Percentiles rank a stretch among this genome's conserved stretches.
Evolutionary conservation across 2,797 vertebrate genomes (phyloP).

Genomic region (Channa striata): DNA sequence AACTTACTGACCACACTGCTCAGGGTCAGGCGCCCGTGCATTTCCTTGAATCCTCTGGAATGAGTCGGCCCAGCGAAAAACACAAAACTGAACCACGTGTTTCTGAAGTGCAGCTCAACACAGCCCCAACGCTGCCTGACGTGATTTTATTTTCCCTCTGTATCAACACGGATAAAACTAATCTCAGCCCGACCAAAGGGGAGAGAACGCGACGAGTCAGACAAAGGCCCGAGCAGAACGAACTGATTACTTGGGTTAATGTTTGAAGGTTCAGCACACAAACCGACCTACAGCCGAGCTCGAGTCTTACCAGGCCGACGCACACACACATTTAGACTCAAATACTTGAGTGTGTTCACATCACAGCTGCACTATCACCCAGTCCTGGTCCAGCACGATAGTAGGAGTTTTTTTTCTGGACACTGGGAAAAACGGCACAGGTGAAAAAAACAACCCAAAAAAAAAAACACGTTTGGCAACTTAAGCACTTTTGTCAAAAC

Average conservation of each 20-base stretch:
- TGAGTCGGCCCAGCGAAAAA: not conserved
- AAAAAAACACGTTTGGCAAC: conserved; percentile 80
- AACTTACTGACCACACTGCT: conserved; percentile 1
- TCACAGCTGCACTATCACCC: conserved; percentile 4
- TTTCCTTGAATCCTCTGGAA: conserved; percentile 6
- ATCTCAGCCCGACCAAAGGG: conserved; percentile 40
- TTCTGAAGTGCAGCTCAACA: not conserved
- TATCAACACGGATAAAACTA: conserved; percentile 41
- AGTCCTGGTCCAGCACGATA: conserved; percentile 39
- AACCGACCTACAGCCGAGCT: conserved; percentile 58
- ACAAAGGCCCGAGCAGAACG: conserved; percentile 69
- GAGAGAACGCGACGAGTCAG: conserved; percentile 54
- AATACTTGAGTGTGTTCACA: not conserved
- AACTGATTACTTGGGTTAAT: conserved; percentile 85
- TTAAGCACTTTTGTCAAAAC: conserved; percentile 64
- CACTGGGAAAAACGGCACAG: conserved; percentile 59
- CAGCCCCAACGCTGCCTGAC: not conserved
- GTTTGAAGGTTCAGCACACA: conserved; percentile 83
- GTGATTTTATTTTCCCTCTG: conserved; percentile 4
- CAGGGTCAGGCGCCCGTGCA: conserved; percentile 8
- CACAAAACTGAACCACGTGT: not conserved
- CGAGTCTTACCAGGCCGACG: conserved; percentile 20
- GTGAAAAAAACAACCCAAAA: conserved; percentile 14
- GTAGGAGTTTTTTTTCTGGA: conserved; percentile 51
- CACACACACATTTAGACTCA: conserved; percentile 14